Base-by-base conservation (phyloP, 2,113 vertebrate species). In the Zeus faber region DNA sequence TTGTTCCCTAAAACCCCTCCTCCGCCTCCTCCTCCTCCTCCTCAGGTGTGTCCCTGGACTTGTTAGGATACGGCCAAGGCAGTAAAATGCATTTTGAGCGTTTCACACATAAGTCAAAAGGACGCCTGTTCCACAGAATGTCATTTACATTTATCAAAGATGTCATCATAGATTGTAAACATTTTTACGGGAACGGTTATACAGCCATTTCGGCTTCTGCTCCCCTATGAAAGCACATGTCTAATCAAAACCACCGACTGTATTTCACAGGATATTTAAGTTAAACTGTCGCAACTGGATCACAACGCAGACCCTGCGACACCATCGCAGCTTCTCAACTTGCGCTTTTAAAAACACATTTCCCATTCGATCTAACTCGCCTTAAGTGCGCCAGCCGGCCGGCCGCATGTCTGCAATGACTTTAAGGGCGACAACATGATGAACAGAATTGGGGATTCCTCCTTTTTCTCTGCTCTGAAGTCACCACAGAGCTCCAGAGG, bases 81-180 rank as follows among this genome's bases (percentile, higher is more conserved):
- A 41, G 64, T 55, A 58, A 70, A 76, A 64, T 33, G 58, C 41
- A 21, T 40, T 76, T 72, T 70, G 49, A 59, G 44, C 7, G n/a
- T 53, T 65, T 68, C 43, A 62, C 63, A 70, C 62, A 16, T 6
- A 48, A 48, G 22, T 27, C 40, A 62, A 53, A 66, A 47, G 40
- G 27, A 22, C 17, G 39, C 22, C 45, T 24, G 44, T 60, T 57
- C 37, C 64, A 58, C 53, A 61, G 41, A 14, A 65, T 79, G 64
- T 26, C 6, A 68, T 74, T 71, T 35, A 69, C 70, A 70, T 74
- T 81, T 58, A 67, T 85, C 68, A 66, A 47, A 58, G 56, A 80
- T 69, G 67, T 78, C 72, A 74, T 77, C 76, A 49, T 65, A 6
- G 63, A 61, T 48, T 65, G 72, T 76, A 65, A 64, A 46, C 37